These are phyloP conservation scores for Myotis yumanensis DNA, from an alignment of 2,113 vertebrate genomes.

Conservation along the genomic window DNA sequence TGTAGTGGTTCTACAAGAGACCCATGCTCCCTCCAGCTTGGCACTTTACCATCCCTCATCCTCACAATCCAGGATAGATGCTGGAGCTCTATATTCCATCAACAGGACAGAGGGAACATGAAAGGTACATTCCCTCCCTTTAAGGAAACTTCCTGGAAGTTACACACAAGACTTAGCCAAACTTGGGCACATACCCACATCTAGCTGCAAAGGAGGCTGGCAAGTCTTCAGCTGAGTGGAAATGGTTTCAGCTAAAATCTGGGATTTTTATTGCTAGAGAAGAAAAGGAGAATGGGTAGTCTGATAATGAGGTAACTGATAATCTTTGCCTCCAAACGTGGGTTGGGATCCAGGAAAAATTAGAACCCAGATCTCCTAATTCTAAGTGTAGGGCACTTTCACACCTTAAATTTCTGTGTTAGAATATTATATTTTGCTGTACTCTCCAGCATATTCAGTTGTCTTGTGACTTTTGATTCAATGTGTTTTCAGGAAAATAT, in stretches of 20 bases:
- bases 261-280: neutral
- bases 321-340: conserved; percentile 7
- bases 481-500: neutral
- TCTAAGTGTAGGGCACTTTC: neutral
- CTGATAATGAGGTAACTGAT: neutral
- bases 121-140: neutral
- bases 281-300: neutral
- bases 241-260: neutral
- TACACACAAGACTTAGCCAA: neutral
- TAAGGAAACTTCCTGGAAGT: neutral
- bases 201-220: neutral
- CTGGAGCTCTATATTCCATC: neutral
- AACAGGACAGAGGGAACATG: neutral
- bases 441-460: neutral
- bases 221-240: neutral
- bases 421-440: conserved; percentile 8
- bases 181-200: neutral
- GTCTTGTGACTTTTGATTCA: neutral
- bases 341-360: neutral
- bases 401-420: neutral
- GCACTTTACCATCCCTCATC: neutral
- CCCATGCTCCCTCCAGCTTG: neutral
- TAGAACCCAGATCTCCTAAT: neutral
- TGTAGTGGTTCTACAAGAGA: neutral
- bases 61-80: neutral